A percentile compares a stretch with the other conserved stretches of the same genome.
Evolutionary conservation across 2,888 invertebrate genomes (phyloP).

Genomic region (Ptychoptera albimana): DNA sequence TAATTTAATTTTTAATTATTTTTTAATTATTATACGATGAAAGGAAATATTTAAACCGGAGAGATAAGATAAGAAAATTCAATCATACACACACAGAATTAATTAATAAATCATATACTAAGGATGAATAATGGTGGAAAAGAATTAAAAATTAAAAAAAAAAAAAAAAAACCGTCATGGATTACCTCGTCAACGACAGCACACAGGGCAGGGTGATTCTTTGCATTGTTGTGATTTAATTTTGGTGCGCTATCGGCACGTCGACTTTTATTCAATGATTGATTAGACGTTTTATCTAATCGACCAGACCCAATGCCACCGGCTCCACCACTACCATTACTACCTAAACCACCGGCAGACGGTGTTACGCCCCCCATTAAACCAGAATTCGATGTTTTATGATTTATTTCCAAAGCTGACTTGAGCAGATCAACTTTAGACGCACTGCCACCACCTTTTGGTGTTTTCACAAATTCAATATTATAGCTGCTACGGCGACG

Average conservation of each 20-base stretch:
- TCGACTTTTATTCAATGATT: slow-evolving; percentile 34
- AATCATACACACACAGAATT: no score
- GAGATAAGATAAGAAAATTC: no score
- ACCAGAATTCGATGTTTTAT: slow-evolving; percentile 35
- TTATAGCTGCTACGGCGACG: slow-evolving; percentile 31
- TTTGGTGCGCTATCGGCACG: slow-evolving; percentile 48
- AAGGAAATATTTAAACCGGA: no score
- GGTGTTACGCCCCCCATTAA: slow-evolving; percentile 18
- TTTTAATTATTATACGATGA: no score
- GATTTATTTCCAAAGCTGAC: slow-evolving; percentile 52
- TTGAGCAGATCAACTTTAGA: slow-evolving; percentile 46
- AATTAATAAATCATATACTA: no score
- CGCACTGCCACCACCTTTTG: slow-evolving; percentile 28
- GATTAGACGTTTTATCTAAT: slow-evolving; percentile 39
- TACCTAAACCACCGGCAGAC: no score
- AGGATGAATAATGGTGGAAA: no score
- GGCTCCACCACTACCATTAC: no score
- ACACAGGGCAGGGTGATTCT: slow-evolving; percentile 39
- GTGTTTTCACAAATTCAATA: slow-evolving; percentile 26
- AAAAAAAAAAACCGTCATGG: slow-evolving; percentile 2
- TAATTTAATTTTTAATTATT: no score
- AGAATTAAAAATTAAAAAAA: no score
- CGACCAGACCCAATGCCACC: slow-evolving; percentile 10
- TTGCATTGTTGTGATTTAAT: slow-evolving; percentile 37
- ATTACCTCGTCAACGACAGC: slow-evolving; percentile 40